Evolutionary conservation across 2,113 vertebrate species (phyloP).

Genomic region (Neogale vison): DNA sequence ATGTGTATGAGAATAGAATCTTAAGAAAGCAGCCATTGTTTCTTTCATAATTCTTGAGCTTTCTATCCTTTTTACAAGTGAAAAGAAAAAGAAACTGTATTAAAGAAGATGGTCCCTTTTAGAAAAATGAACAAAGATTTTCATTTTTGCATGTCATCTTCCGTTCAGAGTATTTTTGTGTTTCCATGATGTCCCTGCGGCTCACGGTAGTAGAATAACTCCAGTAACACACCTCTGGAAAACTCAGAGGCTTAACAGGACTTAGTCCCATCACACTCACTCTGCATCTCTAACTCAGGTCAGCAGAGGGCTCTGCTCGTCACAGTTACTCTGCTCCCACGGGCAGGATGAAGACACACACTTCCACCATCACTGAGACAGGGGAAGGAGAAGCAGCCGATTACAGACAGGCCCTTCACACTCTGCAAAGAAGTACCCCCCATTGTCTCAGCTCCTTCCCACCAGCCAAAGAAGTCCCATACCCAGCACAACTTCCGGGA

Average conservation of each 20-base stretch:
- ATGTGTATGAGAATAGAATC: neutral
- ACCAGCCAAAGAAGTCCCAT: neutral
- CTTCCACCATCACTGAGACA: neutral
- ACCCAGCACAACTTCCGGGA: neutral
- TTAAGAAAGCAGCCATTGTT: neutral
- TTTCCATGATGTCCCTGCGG: neutral
- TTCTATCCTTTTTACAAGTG: neutral
- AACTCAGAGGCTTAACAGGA: neutral
- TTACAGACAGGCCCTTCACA: neutral
- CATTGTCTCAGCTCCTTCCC: neutral
- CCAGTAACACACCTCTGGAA: neutral
- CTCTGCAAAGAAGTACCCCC: neutral
- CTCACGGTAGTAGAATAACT: neutral
- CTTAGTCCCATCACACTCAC: neutral
- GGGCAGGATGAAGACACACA: neutral
- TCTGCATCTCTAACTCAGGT: neutral
- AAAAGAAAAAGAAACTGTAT: neutral
- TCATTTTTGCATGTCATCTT: neutral
- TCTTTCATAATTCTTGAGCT: neutral
- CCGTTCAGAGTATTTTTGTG: no score
- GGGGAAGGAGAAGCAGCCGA: neutral
- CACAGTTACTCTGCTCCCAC: rapidly evolving
- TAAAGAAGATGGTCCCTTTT: slow-evolving; percentile 1
- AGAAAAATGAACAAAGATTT: neutral
- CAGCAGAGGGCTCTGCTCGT: slow-evolving; percentile 24